A percentile compares a stretch with the other conserved stretches of the same genome.
phyloP scores from a whole-genome alignment of 2,113 vertebrate species.

The Motacilla alba region DNA sequence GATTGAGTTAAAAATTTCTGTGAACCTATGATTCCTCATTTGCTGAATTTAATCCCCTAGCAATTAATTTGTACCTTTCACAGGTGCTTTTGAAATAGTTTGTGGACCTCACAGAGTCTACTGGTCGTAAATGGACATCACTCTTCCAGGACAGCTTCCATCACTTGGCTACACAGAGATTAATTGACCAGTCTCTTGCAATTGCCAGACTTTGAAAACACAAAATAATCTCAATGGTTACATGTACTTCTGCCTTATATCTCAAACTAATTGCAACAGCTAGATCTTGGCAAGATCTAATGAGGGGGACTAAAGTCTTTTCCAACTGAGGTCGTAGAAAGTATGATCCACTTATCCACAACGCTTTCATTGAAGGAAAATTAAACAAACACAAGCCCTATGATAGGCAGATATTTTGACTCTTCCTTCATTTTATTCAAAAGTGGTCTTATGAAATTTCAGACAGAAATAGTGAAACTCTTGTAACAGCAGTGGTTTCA shows the following conservation, averaged over 20 bases:
- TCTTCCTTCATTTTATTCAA: neutral
- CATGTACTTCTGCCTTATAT: neutral
- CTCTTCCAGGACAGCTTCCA: neutral
- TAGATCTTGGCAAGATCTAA: neutral
- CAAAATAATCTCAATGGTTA: neutral
- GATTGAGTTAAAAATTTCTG: neutral
- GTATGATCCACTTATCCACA: neutral
- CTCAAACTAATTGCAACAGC: neutral
- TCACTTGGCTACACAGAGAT: neutral
- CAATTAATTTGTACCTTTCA: neutral
- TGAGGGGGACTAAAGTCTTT: neutral
- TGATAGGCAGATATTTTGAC: neutral
- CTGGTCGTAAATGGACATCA: neutral
- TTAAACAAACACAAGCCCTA: neutral
- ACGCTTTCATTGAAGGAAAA: neutral
- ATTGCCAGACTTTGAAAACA: neutral
- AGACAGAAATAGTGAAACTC: neutral
- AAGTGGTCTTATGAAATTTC: neutral
- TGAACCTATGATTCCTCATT: neutral
- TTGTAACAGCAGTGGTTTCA: neutral
- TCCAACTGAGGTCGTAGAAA: neutral
- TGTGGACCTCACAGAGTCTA: neutral
- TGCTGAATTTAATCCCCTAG: neutral
- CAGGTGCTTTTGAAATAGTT: neutral
- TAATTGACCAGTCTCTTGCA: neutral